Percentiles rank a stretch among this genome's conserved stretches.
Conservation (phyloP, 2,113 vertebrate genomes). For the Gopherus flavomarginatus region DNA sequence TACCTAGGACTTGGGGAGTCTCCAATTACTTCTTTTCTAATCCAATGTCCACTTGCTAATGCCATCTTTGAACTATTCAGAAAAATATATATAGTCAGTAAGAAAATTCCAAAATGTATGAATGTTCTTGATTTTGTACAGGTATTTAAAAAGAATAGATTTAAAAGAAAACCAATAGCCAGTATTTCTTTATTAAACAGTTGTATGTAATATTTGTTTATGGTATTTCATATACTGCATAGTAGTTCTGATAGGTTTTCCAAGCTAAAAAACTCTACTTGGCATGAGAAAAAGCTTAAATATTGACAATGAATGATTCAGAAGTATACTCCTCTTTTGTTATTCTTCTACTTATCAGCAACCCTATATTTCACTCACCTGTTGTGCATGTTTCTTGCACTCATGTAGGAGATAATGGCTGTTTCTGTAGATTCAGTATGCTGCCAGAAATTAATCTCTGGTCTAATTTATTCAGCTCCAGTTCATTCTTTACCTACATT, state of each 20-base stretch:
- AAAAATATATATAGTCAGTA: neutral
- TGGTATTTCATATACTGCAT: neutral
- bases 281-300: neutral
- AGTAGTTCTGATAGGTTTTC: neutral
- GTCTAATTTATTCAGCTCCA: neutral
- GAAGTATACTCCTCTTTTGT: neutral
- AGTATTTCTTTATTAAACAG: neutral
- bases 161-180: neutral
- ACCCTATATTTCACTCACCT: neutral
- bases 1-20: constrained; percentile 74
- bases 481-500: constrained; percentile 22
- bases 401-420: neutral
- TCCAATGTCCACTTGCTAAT: constrained; percentile 80
- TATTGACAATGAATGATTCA: neutral
- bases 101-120: neutral
- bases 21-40: constrained; percentile 73
- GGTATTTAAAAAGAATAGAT: neutral
- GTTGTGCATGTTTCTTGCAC: neutral
- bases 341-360: neutral
- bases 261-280: neutral
- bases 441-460: neutral
- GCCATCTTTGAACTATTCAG: constrained; percentile 62
- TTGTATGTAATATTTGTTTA: neutral
- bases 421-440: neutral
- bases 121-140: neutral